Evolutionary conservation across 2,113 vertebrate species (phyloP).

Genomic region (Brachypodius melanocephalos): DNA sequence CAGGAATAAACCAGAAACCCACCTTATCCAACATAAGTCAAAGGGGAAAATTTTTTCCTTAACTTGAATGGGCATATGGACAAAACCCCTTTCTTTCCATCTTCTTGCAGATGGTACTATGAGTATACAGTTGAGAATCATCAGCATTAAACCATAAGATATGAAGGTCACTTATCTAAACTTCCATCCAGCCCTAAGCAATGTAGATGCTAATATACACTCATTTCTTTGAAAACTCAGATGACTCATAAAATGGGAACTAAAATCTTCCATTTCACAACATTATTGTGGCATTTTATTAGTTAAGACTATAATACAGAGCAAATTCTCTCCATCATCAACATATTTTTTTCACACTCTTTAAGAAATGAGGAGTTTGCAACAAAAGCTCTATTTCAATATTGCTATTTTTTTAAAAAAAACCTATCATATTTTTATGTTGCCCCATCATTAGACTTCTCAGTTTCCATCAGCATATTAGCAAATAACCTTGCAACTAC

Average conservation of each 20-base stretch:
- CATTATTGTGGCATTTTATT: conserved; percentile 16
- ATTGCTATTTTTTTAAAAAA: neutral
- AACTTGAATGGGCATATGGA: neutral
- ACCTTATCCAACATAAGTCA: neutral
- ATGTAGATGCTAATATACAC: conserved; percentile 5
- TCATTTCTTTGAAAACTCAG: conserved; percentile 30
- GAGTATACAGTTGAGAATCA: neutral
- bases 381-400: neutral
- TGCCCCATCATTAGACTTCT: neutral
- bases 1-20: neutral
- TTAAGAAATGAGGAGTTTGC: neutral
- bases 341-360: neutral
- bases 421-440: neutral
- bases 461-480: neutral
- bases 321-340: neutral
- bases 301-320: neutral
- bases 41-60: neutral
- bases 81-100: neutral
- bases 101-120: neutral
- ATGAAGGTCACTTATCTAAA: conserved; percentile 49
- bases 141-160: neutral
- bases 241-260: conserved; percentile 14
- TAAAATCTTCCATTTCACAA: conserved; percentile 16
- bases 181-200: conserved; percentile 16
- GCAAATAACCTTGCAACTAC: neutral